Evolutionary conservation across 1,140 invertebrate species (phyloP), one percentile per base, ranked within the genome.

Genomic region (Sweltsa coloradensis): DNA sequence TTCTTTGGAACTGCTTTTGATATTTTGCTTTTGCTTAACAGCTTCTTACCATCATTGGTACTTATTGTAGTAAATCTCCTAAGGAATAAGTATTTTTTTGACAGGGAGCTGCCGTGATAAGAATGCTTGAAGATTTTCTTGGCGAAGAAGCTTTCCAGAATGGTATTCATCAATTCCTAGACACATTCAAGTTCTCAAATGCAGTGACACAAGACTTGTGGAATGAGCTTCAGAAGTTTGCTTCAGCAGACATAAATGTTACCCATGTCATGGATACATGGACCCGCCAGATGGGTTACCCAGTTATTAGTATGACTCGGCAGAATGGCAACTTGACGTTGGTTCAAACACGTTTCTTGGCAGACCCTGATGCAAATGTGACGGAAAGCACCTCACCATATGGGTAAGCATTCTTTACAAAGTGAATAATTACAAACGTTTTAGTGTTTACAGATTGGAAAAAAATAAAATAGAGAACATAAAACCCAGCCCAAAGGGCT

Each of bases 201-300:
- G 89, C 89, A 0, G 75, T 81, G 22, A 93, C 89, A 0, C 65
- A 79, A 45, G 79, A 95, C 63, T 70, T 93, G 18, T 81, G 89
- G 58, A 60, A 69, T 0, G 78, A 76, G 51, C 56, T 82, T 61
- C 67, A 84, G 69, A 60, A 60, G 29, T 6, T 51, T 52, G 23
- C 45, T 45, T 6, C 36, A 4, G 23, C 26, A 7, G 54, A 66
- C 51, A 48, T 75, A 11, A 70, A 79, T 51, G 62, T 84, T 5
- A 76, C 76, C 0, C 60, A 72, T 14, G 82, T 96, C 37, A 89
- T 97, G 85, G 79, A 91, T 53, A 92, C 89, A 0, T 97, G 90
- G 88, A 92, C 86, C 0, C 70, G 76, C 27, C 92, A 97, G 68
- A 94, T 88, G 82, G 92, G 92, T 5, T 89, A 82, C 53, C 92